Evolutionary conservation across 2,113 vertebrate species (phyloP).

Genomic region (Lota lota): DNA sequence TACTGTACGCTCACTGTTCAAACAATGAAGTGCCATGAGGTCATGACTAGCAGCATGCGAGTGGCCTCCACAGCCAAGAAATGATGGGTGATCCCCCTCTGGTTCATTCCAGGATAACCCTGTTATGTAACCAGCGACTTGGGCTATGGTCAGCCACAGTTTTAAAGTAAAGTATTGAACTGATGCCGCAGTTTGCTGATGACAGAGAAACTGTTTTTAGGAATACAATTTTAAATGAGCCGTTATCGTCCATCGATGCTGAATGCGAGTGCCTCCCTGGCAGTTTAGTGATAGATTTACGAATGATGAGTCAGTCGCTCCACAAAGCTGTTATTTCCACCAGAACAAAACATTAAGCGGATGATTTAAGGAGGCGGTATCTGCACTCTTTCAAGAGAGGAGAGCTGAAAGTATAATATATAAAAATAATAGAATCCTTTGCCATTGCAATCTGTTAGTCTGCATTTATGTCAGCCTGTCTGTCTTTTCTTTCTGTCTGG

Average conservation of each 20-base stretch:
- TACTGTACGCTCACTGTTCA: constrained; percentile 7
- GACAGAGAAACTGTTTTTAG: constrained; percentile 38
- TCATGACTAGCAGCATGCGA: constrained; percentile 16
- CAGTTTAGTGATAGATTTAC: constrained; percentile 41
- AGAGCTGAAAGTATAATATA: background rate
- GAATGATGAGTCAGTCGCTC: constrained; percentile 64
- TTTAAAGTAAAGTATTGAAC: constrained; percentile 38
- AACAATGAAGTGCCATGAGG: constrained; percentile 31
- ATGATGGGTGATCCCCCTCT: constrained; percentile 56
- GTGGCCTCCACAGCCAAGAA: constrained; percentile 44
- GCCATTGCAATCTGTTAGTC: background rate
- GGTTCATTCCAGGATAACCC: constrained; percentile 62
- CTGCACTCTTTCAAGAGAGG: background rate
- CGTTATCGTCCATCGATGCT: constrained; percentile 26
- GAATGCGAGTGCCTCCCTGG: constrained; percentile 45
- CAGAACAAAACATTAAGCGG: constrained; percentile 33
- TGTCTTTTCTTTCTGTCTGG: constrained; percentile 10
- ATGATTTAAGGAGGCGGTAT: constrained; percentile 38
- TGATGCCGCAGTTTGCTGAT: constrained; percentile 42
- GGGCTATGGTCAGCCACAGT: constrained; percentile 20
- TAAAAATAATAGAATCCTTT: background rate
- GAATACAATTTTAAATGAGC: constrained; percentile 55
- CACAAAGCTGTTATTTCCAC: constrained; percentile 39
- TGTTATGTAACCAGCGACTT: constrained; percentile 48
- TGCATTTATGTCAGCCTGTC: background rate